These are phyloP conservation scores for Tortricodes alternella DNA, from an alignment of 2,888 invertebrate species.

Conservation along the genomic window DNA sequence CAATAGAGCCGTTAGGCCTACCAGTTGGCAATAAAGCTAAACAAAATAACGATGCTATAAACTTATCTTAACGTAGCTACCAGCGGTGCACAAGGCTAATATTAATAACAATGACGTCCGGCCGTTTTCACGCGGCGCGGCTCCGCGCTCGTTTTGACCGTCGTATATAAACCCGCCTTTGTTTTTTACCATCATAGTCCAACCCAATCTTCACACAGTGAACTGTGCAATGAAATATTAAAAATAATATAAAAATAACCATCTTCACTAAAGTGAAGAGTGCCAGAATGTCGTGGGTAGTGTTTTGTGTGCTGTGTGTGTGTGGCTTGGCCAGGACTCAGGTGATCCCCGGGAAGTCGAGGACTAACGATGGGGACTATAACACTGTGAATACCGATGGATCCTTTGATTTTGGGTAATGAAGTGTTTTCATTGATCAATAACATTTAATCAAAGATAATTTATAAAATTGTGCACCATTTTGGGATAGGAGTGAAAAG, in stretches of 20 bases:
- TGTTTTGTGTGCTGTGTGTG: conserved; percentile 64
- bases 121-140: conserved; percentile 73
- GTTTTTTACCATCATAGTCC: conserved; percentile 74
- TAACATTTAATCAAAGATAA: background rate
- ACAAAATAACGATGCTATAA: no score
- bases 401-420: conserved; percentile 88
- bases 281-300: conserved; percentile 66
- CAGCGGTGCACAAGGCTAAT: conserved; percentile 43
- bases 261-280: conserved; percentile 30
- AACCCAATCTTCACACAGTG: conserved; percentile 49
- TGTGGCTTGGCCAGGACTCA: conserved; percentile 69
- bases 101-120: conserved; percentile 81
- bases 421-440: conserved; percentile 28
- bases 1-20: background rate
- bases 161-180: conserved; percentile 72
- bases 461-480: no score
- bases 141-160: conserved; percentile 71
- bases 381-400: conserved; percentile 87
- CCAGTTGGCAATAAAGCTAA: background rate
- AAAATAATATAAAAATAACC: conserved; percentile 32
- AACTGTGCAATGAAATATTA: conserved; percentile 48
- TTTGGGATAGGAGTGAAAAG: no score
- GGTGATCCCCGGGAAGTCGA: conserved; percentile 72
- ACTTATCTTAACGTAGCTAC: conserved; percentile 27
- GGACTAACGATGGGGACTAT: conserved; percentile 82